phyloP scores from a whole-genome alignment of 2,888 invertebrate species.

The Stictocephala bisonia region DNA sequence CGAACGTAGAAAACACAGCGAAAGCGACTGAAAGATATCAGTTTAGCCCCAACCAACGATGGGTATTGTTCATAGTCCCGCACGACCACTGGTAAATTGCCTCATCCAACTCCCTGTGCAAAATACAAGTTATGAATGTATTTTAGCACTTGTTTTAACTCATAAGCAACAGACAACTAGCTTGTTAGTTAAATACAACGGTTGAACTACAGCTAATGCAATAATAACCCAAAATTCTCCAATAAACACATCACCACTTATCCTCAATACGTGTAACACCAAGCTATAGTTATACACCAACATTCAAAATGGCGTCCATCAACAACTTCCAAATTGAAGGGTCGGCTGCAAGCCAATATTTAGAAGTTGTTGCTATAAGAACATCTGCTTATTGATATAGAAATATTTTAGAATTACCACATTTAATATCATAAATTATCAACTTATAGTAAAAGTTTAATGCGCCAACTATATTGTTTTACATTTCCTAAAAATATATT shows the following conservation, averaged over 20 bases:
- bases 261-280: conserved; percentile 46
- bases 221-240: conserved; percentile 32
- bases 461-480: too few species aligned
- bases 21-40: conserved; percentile 47
- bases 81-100: conserved; percentile 48
- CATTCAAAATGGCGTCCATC: conserved; percentile 49
- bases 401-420: too few species aligned
- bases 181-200: conserved; percentile 3
- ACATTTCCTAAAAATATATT: too few species aligned
- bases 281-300: conserved; percentile 48
- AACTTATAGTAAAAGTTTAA: too few species aligned
- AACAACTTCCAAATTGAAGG: too few species aligned
- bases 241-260: conserved; percentile 25
- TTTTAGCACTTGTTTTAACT: neutral
- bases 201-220: conserved; percentile 1
- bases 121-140: conserved; percentile 2
- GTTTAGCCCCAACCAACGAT: conserved; percentile 47
- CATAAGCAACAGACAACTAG: neutral
- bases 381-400: too few species aligned
- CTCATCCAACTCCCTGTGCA: conserved; percentile 47
- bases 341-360: too few species aligned
- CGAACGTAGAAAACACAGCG: conserved; percentile 49
- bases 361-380: too few species aligned
- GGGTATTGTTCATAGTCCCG: conserved; percentile 50
- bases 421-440: too few species aligned